A percentile compares a stretch with the other conserved stretches of the same genome.
phyloP scores from a whole-genome alignment of 2,113 vertebrate species.

The Sakesphorus luctuosus region DNA sequence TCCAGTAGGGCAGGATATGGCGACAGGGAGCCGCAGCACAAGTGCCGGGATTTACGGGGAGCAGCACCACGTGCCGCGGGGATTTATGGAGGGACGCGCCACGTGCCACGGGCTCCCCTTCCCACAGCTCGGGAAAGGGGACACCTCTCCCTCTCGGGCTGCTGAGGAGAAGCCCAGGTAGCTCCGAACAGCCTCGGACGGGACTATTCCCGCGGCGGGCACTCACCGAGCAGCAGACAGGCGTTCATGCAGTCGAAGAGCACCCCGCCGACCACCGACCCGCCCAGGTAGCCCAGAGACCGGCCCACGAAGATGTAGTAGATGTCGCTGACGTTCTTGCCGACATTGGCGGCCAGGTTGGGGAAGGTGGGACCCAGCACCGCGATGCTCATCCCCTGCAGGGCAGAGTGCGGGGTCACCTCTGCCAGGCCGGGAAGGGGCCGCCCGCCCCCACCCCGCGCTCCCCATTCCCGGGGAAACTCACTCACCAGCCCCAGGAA shows the following conservation, averaged over 20 bases:
- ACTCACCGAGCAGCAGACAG: slow-evolving; percentile 87
- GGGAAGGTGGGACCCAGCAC: slow-evolving; percentile 90
- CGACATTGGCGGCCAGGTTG: slow-evolving; percentile 88
- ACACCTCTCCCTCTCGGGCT: neutral
- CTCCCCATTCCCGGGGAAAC: neutral
- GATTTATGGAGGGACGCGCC: accelerated
- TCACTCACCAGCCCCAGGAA: slow-evolving; percentile 90
- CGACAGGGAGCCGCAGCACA: accelerated
- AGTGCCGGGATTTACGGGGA: accelerated
- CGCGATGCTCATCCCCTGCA: slow-evolving; percentile 88
- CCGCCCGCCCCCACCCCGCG: neutral
- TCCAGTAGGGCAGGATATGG: accelerated
- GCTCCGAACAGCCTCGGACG: no score
- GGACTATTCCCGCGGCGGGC: neutral
- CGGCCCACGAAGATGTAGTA: slow-evolving; percentile 91
- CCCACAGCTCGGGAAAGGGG: neutral
- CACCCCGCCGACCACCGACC: slow-evolving; percentile 86
- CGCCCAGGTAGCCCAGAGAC: slow-evolving; percentile 86
- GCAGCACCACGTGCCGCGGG: neutral
- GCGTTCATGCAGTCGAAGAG: slow-evolving; percentile 87
- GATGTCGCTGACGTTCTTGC: slow-evolving; percentile 87
- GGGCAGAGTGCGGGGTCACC: neutral
- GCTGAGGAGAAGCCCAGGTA: neutral
- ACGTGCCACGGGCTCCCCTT: neutral
- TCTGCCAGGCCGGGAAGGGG: neutral